phyloP scores from a whole-genome alignment of 2,113 vertebrate genomes.

The Pelusios castaneus region DNA sequence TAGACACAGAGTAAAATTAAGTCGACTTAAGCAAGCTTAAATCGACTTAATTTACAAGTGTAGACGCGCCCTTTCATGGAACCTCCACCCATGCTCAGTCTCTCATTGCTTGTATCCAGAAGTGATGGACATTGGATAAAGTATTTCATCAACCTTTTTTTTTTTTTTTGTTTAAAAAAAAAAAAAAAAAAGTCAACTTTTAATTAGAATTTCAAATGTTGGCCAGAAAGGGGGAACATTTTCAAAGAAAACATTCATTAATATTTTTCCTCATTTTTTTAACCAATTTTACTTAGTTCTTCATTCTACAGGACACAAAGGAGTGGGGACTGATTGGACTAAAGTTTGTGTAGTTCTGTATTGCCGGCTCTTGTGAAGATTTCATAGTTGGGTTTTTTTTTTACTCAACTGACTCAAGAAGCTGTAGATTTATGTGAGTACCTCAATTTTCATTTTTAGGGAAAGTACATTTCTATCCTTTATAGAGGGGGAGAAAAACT shows the following conservation, averaged over 20 bases:
- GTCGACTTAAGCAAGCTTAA: too few relatives aligned
- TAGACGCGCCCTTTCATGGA: too few relatives aligned
- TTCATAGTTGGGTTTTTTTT: not conserved
- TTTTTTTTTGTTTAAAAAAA: too few relatives aligned
- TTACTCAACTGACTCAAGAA: not conserved
- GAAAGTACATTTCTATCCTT: not conserved
- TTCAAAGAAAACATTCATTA: not conserved
- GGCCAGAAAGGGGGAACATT: not conserved
- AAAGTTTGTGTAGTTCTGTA: not conserved
- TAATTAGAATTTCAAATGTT: constrained; percentile 18
- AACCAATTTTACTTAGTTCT: fast-evolving
- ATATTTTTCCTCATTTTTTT: not conserved
- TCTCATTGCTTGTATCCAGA: too few relatives aligned
- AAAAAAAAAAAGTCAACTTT: constrained; percentile 26
- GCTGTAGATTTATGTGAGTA: not conserved
- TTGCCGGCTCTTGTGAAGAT: not conserved
- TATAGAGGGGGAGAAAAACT: not conserved
- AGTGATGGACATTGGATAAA: not conserved
- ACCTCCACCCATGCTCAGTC: too few relatives aligned
- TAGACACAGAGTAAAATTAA: too few relatives aligned
- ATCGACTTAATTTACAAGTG: too few relatives aligned
- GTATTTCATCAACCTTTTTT: not conserved
- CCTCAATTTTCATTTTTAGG: not conserved
- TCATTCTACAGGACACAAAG: not conserved
- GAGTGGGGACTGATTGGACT: not conserved